Evolutionary conservation across 2,888 invertebrate species (phyloP).

Genomic region (Drosophila differens): DNA sequence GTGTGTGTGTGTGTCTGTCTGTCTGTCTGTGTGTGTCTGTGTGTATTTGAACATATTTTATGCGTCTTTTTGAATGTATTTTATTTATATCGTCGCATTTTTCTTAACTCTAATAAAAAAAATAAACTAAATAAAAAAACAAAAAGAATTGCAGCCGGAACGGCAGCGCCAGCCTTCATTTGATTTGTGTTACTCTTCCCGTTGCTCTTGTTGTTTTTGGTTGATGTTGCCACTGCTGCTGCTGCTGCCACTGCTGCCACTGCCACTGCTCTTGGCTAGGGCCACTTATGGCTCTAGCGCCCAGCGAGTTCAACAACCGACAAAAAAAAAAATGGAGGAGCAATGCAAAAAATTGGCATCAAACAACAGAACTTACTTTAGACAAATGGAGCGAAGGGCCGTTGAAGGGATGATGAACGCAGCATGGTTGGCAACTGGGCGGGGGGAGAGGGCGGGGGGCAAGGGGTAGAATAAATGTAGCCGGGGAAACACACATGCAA

Average conservation of each 20-base stretch:
- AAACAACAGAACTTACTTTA: slow-evolving; percentile 79
- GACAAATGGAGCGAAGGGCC: slow-evolving; percentile 31
- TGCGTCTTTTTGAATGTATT: slow-evolving; percentile 70
- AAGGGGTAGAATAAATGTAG: slow-evolving; percentile 15
- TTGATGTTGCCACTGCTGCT: slow-evolving; percentile 18
- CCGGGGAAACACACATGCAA: slow-evolving; percentile 62
- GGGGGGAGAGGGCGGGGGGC: too few species aligned
- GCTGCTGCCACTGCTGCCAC: slow-evolving; percentile 6
- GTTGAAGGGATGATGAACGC: slow-evolving; percentile 20
- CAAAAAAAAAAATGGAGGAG: slow-evolving; percentile 64
- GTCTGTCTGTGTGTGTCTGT: slow-evolving; percentile 3
- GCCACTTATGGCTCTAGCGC: slow-evolving; percentile 74
- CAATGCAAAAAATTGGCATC: slow-evolving; percentile 79
- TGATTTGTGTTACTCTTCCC: slow-evolving; percentile 70
- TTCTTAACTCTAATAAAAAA: slow-evolving; percentile 66
- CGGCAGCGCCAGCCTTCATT: slow-evolving; percentile 65
- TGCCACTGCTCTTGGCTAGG: slow-evolving; percentile 49
- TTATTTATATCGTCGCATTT: slow-evolving; percentile 75
- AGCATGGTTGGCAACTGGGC: neutral
- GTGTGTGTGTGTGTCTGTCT: slow-evolving; percentile 6
- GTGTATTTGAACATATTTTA: slow-evolving; percentile 60
- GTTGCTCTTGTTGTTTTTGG: slow-evolving; percentile 36
- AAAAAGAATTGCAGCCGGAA: slow-evolving; percentile 49
- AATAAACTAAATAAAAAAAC: neutral
- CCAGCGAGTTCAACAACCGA: slow-evolving; percentile 76